phyloP scores from a whole-genome alignment of 2,888 invertebrate genomes.

The Lithophane leautieri region DNA sequence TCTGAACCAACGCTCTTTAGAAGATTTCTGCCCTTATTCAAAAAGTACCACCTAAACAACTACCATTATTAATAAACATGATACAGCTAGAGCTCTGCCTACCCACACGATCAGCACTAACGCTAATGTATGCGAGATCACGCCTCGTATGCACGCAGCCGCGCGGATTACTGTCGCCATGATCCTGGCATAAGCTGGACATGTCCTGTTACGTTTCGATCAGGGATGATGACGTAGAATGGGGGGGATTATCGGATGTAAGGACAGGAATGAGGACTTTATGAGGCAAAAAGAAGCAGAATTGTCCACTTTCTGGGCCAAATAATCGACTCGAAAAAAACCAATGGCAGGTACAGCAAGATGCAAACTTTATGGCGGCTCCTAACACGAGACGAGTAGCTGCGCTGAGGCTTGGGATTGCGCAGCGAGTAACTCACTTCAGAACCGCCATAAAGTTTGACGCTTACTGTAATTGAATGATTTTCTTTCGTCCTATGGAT shows the following conservation, averaged over 20 bases:
- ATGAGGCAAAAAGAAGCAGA: not conserved
- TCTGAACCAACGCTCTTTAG: not conserved
- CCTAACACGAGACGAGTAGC: too few relatives aligned
- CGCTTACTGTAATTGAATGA: not conserved
- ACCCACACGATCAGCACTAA: constrained; percentile 58
- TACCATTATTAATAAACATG: constrained; percentile 57
- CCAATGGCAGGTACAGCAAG: too few relatives aligned
- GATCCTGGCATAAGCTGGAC: constrained; percentile 37
- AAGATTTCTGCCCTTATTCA: not conserved
- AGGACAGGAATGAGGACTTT: not conserved
- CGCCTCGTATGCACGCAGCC: constrained; percentile 59
- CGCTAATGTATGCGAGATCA: constrained; percentile 68
- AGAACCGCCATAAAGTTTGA: too few relatives aligned
- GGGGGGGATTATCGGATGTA: not conserved
- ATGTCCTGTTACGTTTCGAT: constrained; percentile 8
- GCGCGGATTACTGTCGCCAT: constrained; percentile 47
- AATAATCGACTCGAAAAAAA: not conserved
- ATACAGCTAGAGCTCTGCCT: constrained; percentile 39
- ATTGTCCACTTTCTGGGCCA: not conserved
- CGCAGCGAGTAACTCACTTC: too few relatives aligned
- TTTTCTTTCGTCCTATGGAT: not conserved
- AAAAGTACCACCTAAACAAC: constrained; percentile 17
- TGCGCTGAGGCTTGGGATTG: too few relatives aligned
- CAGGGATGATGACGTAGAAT: not conserved
- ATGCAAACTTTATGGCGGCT: too few relatives aligned